A percentile compares a stretch with the other conserved stretches of the same genome.
phyloP scores from a whole-genome alignment of 2,888 invertebrate genomes.

The Drosophila subquinaria region DNA sequence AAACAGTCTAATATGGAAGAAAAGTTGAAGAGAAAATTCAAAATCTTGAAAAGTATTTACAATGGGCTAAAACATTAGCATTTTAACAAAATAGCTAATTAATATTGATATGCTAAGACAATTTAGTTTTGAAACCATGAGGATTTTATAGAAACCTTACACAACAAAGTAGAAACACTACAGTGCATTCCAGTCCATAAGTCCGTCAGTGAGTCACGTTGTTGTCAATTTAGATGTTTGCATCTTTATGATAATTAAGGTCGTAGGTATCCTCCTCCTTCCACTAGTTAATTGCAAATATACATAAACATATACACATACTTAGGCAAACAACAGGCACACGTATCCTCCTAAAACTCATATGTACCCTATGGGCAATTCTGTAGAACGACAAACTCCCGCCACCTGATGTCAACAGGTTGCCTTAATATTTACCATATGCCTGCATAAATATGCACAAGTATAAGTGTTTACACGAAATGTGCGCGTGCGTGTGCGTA shows the following conservation, averaged over 20 bases:
- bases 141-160: neutral
- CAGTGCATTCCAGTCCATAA: neutral
- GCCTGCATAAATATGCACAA: slow-evolving; percentile 11
- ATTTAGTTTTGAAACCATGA: neutral
- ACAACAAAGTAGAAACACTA: neutral
- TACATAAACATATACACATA: slow-evolving; percentile 18
- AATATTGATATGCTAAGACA: neutral
- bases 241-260: slow-evolving; percentile 47
- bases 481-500: slow-evolving; percentile 44
- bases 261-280: slow-evolving; percentile 1
- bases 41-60: too few relatives aligned
- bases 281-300: slow-evolving; percentile 3
- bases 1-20: too few relatives aligned
- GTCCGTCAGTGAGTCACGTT: slow-evolving; percentile 3
- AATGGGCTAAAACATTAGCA: too few relatives aligned
- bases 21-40: too few relatives aligned
- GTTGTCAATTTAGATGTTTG: slow-evolving; percentile 12
- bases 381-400: slow-evolving; percentile 1
- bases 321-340: slow-evolving; percentile 33
- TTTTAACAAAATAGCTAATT: too few relatives aligned
- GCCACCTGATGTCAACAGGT: slow-evolving; percentile 70
- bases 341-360: slow-evolving; percentile 14
- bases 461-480: slow-evolving; percentile 38
- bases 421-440: slow-evolving; percentile 41
- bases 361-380: slow-evolving; percentile 4